Evolutionary conservation across 2,888 invertebrate genomes (phyloP).

Genomic region (Anthophora plumipes): DNA sequence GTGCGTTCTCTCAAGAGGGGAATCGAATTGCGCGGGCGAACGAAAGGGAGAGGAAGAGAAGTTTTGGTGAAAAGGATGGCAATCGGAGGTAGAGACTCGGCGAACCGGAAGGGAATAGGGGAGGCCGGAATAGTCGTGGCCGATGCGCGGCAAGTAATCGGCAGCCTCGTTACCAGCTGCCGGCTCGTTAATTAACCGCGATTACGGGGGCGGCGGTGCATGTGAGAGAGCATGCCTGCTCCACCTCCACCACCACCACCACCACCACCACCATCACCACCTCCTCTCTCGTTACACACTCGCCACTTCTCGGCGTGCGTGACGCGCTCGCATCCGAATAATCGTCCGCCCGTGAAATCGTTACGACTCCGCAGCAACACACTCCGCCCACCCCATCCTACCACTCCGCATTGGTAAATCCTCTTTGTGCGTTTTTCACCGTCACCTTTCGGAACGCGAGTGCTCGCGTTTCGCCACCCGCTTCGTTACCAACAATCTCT

Average conservation of each 20-base stretch:
- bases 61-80: slow-evolving; percentile 61
- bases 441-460: background rate
- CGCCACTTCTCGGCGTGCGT: slow-evolving; percentile 31
- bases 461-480: background rate
- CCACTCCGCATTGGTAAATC: slow-evolving; percentile 49
- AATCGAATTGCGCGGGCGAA: background rate
- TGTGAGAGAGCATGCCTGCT: slow-evolving; percentile 71
- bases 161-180: slow-evolving; percentile 79
- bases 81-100: slow-evolving; percentile 69
- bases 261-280: slow-evolving; percentile 10
- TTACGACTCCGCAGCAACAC: slow-evolving; percentile 64
- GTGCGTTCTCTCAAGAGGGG: background rate
- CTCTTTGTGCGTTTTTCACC: slow-evolving; percentile 19
- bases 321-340: slow-evolving; percentile 57
- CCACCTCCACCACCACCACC: slow-evolving; percentile 15
- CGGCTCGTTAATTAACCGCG: slow-evolving; percentile 81
- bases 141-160: slow-evolving; percentile 77
- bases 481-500: background rate
- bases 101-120: slow-evolving; percentile 74
- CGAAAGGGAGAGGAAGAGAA: slow-evolving; percentile 17
- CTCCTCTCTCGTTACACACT: slow-evolving; percentile 25
- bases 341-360: slow-evolving; percentile 66
- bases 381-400: slow-evolving; percentile 10
- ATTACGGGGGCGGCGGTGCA: slow-evolving; percentile 79
- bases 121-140: slow-evolving; percentile 77